These are phyloP conservation scores for Adelognathus sp. DNA, from an alignment of 2,888 invertebrate genomes.

Conservation along the genomic window DNA sequence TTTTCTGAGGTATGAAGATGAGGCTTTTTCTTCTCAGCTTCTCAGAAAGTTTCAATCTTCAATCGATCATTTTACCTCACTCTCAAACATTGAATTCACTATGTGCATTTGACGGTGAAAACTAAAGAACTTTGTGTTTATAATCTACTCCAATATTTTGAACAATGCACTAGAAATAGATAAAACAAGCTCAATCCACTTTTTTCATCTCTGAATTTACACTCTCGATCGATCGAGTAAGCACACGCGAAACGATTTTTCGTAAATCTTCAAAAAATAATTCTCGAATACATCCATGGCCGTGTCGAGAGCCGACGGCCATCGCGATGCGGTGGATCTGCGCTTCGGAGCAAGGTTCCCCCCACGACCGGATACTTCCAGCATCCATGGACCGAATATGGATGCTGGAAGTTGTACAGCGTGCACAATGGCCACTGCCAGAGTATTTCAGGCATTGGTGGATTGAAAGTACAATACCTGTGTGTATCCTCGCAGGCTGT, in stretches of 20 bases:
- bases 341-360: neutral
- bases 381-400: constrained; percentile 38
- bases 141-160: too few species aligned
- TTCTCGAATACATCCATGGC: neutral
- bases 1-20: too few species aligned
- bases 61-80: too few species aligned
- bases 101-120: too few species aligned
- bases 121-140: too few species aligned
- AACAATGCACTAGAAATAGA: too few species aligned
- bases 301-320: constrained; percentile 13
- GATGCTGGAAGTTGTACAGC: constrained; percentile 6
- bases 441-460: constrained; percentile 12
- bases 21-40: too few species aligned
- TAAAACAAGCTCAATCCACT: too few species aligned
- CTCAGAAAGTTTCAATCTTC: too few species aligned
- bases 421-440: neutral
- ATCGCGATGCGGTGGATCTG: neutral
- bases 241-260: neutral
- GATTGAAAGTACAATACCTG: constrained; percentile 10
- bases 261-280: neutral
- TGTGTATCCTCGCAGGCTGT: constrained; percentile 13
- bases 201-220: too few species aligned
- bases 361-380: neutral
- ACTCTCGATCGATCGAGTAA: too few species aligned
- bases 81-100: too few species aligned